Base-by-base conservation (phyloP, 1,140 invertebrate species). In the Temnothorax longispinosus region DNA sequence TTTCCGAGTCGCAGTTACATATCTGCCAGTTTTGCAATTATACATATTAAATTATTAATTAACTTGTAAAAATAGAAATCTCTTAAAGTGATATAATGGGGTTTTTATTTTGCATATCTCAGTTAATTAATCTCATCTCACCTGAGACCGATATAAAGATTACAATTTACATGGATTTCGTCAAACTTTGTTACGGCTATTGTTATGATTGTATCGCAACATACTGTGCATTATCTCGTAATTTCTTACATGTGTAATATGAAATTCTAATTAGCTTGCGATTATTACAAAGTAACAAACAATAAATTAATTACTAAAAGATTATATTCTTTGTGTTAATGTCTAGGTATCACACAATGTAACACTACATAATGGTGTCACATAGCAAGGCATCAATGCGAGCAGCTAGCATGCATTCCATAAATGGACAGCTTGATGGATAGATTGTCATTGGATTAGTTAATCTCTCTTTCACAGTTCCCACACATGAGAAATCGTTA, bases 401-500 rank as follows among this genome's bases (percentile, higher is more conserved):
- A n/a, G n/a, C 32, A 27, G 18, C 21, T 27, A 27, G 18, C 21
- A 21, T 32, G 67, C 18, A 15, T 21, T 58, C 18, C 2, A 1
- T 47, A 10, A 2, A 62, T 41, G 21, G 21, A 74, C 38, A 54
- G 54, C 27, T 74, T 54, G 35, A 52, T 18, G 18, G 38, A 44
- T 47, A n/a, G 32, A 74, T 60, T 50, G 44, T 35, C 18, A 52
- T 75, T 44, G 8, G 27, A n/a, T 47, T 58, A 82, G 27, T 58
- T 8, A 50, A 18, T 27, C 32, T 84, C n/a, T 58, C 4, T 3
- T 84, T 84, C 27, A 10, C n/a, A 44, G n/a, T 75, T 75, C 56
- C 13, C 80, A 60, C 13, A 82, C 27, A 44, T 62, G 69, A n/a
- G 41, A 84, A 84, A 54, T 82, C 27, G 21, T 72, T n/a, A 32